A percentile compares a stretch with the other conserved stretches of the same genome.
Evolutionary conservation across 1,140 invertebrate species (phyloP).

Genomic region (Drosophila hydei): DNA sequence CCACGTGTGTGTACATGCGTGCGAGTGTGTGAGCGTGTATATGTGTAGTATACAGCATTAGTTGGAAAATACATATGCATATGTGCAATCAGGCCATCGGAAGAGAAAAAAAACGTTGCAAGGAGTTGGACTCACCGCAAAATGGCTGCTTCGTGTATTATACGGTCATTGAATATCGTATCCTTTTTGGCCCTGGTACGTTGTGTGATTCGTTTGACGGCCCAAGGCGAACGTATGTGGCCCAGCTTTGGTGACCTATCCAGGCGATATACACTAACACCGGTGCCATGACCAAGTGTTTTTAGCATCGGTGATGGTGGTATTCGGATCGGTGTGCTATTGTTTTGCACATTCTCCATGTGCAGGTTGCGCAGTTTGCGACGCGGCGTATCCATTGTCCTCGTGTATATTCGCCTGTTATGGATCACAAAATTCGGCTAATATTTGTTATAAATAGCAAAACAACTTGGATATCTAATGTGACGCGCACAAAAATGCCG

Average conservation of each 20-base stretch:
- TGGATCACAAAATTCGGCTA: not conserved
- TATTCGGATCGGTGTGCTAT: slow-evolving; percentile 72
- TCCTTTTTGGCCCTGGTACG: slow-evolving; percentile 58
- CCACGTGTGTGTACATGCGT: slow-evolving; percentile 35
- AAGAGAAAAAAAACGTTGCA: not conserved
- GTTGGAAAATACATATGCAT: slow-evolving; percentile 27
- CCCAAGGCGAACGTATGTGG: slow-evolving; percentile 90
- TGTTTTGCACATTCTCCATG: slow-evolving; percentile 66
- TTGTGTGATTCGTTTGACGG: slow-evolving; percentile 88
- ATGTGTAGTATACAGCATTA: slow-evolving; percentile 20
- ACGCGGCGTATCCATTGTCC: slow-evolving; percentile 69
- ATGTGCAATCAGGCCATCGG: slow-evolving; percentile 13
- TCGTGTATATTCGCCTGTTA: slow-evolving; percentile 2
- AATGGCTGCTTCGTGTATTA: slow-evolving; percentile 88
- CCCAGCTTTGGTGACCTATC: slow-evolving; percentile 88
- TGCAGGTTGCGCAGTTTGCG: slow-evolving; percentile 70
- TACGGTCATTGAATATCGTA: slow-evolving; percentile 85
- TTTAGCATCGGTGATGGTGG: slow-evolving; percentile 78
- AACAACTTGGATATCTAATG: slow-evolving; percentile 25
- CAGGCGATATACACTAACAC: slow-evolving; percentile 90
- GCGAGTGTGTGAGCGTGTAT: not conserved
- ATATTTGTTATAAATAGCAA: slow-evolving; percentile 3
- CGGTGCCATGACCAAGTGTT: slow-evolving; percentile 84
- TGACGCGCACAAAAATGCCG: slow-evolving; percentile 57
- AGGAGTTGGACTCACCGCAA: slow-evolving; percentile 60